Percentiles rank a stretch among this genome's conserved stretches.
These are phyloP conservation scores for Vombatus ursinus DNA, from an alignment of 2,113 vertebrate species.

Conservation along the genomic window DNA sequence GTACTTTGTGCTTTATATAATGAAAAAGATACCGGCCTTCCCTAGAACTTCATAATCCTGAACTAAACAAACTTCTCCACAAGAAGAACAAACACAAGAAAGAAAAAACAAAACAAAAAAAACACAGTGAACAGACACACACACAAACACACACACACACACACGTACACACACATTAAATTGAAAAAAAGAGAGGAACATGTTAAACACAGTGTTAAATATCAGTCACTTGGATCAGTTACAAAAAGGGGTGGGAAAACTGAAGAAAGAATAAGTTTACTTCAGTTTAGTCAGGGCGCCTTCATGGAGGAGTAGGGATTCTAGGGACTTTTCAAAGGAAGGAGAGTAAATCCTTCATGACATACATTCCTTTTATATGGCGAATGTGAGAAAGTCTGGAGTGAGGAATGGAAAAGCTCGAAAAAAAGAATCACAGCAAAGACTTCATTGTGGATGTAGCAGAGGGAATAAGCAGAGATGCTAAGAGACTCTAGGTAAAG, in stretches of 20 bases:
- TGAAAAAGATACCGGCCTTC: slow-evolving; percentile 33
- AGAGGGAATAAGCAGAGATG: not conserved
- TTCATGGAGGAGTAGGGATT: slow-evolving; percentile 31
- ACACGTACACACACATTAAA: not conserved
- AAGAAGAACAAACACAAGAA: slow-evolving; percentile 14
- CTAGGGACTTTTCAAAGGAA: not conserved
- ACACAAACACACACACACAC: too few relatives aligned
- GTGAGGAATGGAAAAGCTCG: not conserved
- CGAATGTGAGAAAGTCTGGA: not conserved
- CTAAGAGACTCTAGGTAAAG: not conserved
- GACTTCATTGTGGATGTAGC: not conserved
- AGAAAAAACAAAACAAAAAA: too few relatives aligned
- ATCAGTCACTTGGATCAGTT: not conserved
- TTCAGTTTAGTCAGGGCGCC: not conserved
- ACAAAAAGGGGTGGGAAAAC: not conserved
- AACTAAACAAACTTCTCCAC: not conserved
- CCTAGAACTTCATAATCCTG: slow-evolving; percentile 4
- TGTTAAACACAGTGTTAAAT: not conserved
- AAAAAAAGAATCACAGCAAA: not conserved
- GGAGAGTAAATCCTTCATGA: not conserved
- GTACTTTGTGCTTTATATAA: not conserved
- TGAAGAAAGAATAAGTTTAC: not conserved
- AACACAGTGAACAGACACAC: not conserved
- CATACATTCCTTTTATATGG: not conserved
- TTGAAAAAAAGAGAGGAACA: not conserved